Evolutionary conservation across 2,888 invertebrate species (phyloP).

Genomic region (Conomelus anceps): DNA sequence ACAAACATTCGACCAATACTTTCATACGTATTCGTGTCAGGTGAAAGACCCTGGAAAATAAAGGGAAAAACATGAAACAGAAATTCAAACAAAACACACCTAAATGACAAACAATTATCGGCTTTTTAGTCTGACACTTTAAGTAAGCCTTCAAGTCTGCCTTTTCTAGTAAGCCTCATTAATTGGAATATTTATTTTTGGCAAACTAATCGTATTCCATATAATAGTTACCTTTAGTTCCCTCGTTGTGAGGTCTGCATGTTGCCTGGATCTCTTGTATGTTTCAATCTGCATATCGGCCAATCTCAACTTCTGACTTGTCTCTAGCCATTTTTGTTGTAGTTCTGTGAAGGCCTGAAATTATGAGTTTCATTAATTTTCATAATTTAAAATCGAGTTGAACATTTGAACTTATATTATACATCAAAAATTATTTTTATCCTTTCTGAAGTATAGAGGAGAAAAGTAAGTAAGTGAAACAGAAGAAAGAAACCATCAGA

Average conservation of each 20-base stretch:
- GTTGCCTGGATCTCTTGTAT: constrained; percentile 58
- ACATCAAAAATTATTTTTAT: too few relatives aligned
- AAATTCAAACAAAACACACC: not conserved
- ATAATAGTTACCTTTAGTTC: constrained; percentile 47
- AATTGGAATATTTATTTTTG: too few relatives aligned
- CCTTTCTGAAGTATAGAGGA: too few relatives aligned
- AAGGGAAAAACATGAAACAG: not conserved
- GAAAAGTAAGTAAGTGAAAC: too few relatives aligned
- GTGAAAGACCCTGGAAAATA: constrained; percentile 48
- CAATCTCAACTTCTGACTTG: constrained; percentile 68
- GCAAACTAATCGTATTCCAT: not conserved
- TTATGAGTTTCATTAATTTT: not conserved
- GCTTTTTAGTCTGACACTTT: not conserved
- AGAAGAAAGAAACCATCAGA: too few relatives aligned
- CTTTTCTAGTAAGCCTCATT: too few relatives aligned
- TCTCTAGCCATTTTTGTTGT: constrained; percentile 73
- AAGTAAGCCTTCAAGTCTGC: too few relatives aligned
- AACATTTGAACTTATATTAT: too few relatives aligned
- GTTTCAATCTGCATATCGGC: constrained; percentile 71
- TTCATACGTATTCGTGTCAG: constrained; percentile 65
- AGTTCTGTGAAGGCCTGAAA: constrained; percentile 68
- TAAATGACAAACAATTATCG: not conserved
- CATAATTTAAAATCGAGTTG: not conserved
- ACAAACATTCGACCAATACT: constrained; percentile 82
- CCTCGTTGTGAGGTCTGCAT: constrained; percentile 63